phyloP scores from a whole-genome alignment of 2,888 invertebrate genomes.

The Myathropa florea region DNA sequence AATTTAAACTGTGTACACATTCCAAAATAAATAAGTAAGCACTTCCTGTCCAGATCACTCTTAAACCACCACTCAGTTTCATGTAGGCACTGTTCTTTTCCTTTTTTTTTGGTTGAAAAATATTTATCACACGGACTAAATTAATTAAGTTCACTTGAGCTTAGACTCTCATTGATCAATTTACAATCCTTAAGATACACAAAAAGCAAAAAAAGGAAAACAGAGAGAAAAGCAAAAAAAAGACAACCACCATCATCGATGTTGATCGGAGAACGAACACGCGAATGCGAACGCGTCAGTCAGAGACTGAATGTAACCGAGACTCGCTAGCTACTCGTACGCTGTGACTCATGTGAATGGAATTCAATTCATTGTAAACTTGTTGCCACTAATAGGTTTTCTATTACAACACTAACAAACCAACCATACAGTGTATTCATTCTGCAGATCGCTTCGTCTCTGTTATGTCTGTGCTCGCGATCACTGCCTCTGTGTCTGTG shows the following conservation, averaged over 20 bases:
- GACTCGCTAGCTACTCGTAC: conserved; percentile 54
- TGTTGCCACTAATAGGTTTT: conserved; percentile 69
- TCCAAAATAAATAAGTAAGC: conserved; percentile 37
- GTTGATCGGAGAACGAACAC: conserved; percentile 31
- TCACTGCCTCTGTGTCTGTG: not conserved
- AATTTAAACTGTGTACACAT: conserved; percentile 15
- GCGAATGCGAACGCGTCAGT: conserved; percentile 64
- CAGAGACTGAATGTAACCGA: conserved; percentile 70
- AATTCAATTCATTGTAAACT: conserved; percentile 73
- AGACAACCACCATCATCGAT: conserved; percentile 25
- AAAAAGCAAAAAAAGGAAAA: conserved; percentile 20
- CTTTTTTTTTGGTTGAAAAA: no score
- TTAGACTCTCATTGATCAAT: conserved; percentile 49
- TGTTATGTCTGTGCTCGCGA: not conserved
- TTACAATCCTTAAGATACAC: conserved; percentile 43
- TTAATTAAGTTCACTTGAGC: not conserved
- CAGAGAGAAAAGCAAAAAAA: conserved; percentile 3
- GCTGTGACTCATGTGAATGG: conserved; percentile 71
- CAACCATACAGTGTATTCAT: not conserved
- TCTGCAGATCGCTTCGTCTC: not conserved
- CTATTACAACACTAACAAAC: conserved; percentile 62
- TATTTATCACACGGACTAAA: not conserved
- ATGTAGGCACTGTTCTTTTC: not conserved
- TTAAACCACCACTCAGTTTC: not conserved
- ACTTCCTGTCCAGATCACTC: conserved; percentile 46